Evolutionary conservation across 1,140 invertebrate species (phyloP).

Genomic region (Drosophila funebris): DNA sequence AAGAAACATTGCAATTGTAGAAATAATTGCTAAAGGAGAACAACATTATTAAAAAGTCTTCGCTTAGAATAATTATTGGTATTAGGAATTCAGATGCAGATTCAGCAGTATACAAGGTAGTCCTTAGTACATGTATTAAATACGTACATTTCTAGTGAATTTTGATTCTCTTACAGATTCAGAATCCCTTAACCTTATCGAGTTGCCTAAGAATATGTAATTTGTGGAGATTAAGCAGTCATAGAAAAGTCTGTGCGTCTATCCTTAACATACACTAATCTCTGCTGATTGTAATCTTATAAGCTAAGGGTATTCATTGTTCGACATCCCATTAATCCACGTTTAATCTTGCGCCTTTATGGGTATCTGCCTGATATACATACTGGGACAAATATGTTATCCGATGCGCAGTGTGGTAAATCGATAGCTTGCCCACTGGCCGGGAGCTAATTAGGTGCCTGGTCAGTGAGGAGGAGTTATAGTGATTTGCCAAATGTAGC

Average conservation of each 20-base stretch:
- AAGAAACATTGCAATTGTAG: no score
- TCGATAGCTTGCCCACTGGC: constrained; percentile 71
- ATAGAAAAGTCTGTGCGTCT: not conserved
- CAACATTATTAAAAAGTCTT: no score
- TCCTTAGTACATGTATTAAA: no score
- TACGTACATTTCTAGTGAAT: no score
- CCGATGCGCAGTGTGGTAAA: constrained; percentile 65
- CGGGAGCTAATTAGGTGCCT: constrained; percentile 66
- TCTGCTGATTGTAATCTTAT: not conserved
- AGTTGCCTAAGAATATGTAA: not conserved
- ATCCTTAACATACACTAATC: not conserved
- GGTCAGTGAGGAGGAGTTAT: constrained; percentile 12
- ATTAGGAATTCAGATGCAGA: no score
- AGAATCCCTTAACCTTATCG: not conserved
- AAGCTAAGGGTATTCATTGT: not conserved
- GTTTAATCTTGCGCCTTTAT: not conserved
- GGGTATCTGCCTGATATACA: constrained; percentile 10
- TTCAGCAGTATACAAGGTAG: no score
- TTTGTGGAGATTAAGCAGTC: not conserved
- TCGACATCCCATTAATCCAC: not conserved
- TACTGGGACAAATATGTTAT: constrained; percentile 57
- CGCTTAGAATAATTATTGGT: no score
- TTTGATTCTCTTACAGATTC: no score
- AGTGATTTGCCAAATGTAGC: constrained; percentile 42
- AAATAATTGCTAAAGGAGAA: no score